phyloP scores from a whole-genome alignment of 1,140 invertebrate genomes.

The Lordiphosa clarofinis region DNA sequence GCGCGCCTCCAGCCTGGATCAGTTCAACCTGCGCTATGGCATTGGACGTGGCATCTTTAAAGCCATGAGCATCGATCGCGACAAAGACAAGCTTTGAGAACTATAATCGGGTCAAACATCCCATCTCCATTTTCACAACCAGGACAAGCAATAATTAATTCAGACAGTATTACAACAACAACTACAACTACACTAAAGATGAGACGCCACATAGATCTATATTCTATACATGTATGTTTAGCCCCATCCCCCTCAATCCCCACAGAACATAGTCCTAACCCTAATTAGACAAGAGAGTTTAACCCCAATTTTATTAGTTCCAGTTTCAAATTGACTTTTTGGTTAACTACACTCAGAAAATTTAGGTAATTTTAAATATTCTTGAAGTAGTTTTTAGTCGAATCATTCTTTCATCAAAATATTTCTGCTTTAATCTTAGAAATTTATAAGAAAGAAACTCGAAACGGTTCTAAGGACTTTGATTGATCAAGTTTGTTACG shows the following conservation, averaged over 20 bases:
- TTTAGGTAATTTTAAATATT: too few species aligned
- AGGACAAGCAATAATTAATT: conserved; percentile 45
- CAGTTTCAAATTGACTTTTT: too few species aligned
- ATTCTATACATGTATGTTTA: conserved; percentile 50
- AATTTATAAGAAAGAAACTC: too few species aligned
- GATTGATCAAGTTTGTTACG: too few species aligned
- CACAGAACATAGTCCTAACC: background rate
- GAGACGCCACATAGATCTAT: conserved; percentile 37
- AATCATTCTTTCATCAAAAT: too few species aligned
- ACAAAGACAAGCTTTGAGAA: conserved; percentile 80
- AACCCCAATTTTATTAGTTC: too few species aligned
- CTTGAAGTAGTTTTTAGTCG: too few species aligned
- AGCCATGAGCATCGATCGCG: conserved; percentile 79
- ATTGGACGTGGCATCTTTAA: conserved; percentile 75
- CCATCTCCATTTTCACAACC: background rate
- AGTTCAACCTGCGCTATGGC: conserved; percentile 75
- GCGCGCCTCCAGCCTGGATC: conserved; percentile 72
- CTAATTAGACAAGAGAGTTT: too few species aligned
- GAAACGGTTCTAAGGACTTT: too few species aligned
- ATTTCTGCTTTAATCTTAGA: too few species aligned
- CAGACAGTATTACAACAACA: conserved; percentile 49
- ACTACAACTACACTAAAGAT: conserved; percentile 9
- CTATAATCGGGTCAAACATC: conserved; percentile 43
- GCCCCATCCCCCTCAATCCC: conserved; percentile 25
- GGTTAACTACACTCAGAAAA: conserved; percentile 6